These are phyloP conservation scores for Cyphomyrus plagiostoma DNA, from an alignment of 2,113 vertebrate genomes.

Conservation along the genomic window DNA sequence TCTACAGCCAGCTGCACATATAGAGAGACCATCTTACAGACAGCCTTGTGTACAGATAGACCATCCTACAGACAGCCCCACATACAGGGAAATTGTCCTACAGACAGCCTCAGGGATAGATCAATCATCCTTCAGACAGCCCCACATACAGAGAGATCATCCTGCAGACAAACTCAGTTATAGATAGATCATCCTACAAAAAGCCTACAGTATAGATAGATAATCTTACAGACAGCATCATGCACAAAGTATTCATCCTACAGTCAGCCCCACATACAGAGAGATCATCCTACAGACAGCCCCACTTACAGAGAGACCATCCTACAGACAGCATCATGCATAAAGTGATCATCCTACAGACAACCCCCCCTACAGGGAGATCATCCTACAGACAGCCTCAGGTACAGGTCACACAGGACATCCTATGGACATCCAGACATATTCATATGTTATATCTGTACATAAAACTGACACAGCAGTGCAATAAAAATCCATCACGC, in stretches of 20 bases:
- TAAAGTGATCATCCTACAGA: background rate
- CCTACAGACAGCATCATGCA: background rate
- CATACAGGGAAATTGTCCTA: background rate
- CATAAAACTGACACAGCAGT: background rate
- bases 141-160: background rate
- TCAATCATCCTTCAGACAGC: background rate
- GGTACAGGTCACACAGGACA: background rate
- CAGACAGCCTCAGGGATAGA: background rate
- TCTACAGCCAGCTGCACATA: background rate
- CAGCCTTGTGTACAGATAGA: background rate
- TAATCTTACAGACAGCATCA: background rate
- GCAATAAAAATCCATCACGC: background rate
- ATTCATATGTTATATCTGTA: background rate
- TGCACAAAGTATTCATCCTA: background rate
- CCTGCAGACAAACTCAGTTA: accelerated
- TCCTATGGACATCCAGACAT: background rate
- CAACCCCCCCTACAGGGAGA: background rate
- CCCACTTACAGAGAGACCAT: background rate
- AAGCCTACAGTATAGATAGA: background rate
- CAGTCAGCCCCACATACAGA: background rate
- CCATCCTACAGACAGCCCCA: background rate
- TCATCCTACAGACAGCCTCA: background rate
- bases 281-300: background rate
- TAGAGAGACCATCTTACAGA: background rate
- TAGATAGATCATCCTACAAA: background rate